These are phyloP conservation scores for Electrophaes corylata DNA, from an alignment of 2,888 invertebrate species.

Conservation along the genomic window DNA sequence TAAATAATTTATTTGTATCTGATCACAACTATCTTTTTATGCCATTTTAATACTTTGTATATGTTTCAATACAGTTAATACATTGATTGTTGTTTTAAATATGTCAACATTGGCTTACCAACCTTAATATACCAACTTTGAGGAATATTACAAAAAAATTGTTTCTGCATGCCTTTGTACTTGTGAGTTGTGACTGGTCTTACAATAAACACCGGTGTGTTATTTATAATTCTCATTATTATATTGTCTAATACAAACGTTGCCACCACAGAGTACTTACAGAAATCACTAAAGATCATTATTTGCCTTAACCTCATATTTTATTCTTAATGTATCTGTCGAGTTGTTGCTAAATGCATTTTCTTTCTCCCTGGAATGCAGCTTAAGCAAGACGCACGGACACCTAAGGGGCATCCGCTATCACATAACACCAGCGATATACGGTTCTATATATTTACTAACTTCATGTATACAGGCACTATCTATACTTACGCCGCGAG, in stretches of 20 bases:
- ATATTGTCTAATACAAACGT: background rate
- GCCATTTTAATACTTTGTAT: background rate
- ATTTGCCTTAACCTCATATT: background rate
- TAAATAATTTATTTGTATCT: slow-evolving; percentile 48
- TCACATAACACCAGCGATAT: slow-evolving; percentile 49
- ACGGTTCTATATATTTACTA: slow-evolving; percentile 38
- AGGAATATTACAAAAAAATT: slow-evolving; percentile 54
- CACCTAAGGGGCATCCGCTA: slow-evolving; percentile 54
- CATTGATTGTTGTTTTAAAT: background rate
- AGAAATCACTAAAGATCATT: background rate
- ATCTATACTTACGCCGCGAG: slow-evolving; percentile 14
- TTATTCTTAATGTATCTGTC: slow-evolving; percentile 3
- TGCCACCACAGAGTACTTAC: slow-evolving; percentile 1
- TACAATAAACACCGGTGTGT: slow-evolving; percentile 3
- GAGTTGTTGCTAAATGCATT: slow-evolving; percentile 44
- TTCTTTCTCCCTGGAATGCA: slow-evolving; percentile 72
- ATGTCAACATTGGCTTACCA: slow-evolving; percentile 14
- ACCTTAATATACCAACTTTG: slow-evolving; percentile 67
- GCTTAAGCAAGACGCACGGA: slow-evolving; percentile 75
- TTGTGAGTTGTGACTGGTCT: slow-evolving; percentile 26
- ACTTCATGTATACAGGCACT: slow-evolving; percentile 24
- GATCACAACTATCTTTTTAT: background rate
- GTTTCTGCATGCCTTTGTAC: slow-evolving; percentile 56
- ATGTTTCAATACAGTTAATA: background rate
- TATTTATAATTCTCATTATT: background rate